These are phyloP conservation scores for Prietella phreatophila DNA, from an alignment of 2,113 vertebrate genomes.

Conservation along the genomic window DNA sequence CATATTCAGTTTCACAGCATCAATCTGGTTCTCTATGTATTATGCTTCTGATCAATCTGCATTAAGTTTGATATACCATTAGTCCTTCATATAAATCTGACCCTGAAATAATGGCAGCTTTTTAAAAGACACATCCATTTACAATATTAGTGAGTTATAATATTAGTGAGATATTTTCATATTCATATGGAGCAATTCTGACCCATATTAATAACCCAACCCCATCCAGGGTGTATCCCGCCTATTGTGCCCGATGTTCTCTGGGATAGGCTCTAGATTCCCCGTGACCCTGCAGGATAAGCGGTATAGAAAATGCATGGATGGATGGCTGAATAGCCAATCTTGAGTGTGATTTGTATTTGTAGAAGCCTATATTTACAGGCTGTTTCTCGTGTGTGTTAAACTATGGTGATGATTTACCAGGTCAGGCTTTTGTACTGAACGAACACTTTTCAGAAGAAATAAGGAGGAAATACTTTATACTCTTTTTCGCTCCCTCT, in stretches of 20 bases:
- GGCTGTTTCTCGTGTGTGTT: constrained; percentile 67
- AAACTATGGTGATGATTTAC: constrained; percentile 73
- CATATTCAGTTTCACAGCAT: background rate
- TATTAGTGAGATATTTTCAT: no score
- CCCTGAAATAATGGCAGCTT: background rate
- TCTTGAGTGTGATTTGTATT: constrained; percentile 53
- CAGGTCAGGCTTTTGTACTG: constrained; percentile 85
- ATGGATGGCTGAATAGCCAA: no score
- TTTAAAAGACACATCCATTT: background rate
- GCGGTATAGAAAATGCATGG: no score
- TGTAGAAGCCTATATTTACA: constrained; percentile 43
- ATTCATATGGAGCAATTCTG: background rate
- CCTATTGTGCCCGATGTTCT: no score
- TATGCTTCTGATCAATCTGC: background rate
- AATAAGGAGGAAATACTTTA: constrained; percentile 84
- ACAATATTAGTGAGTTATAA: background rate
- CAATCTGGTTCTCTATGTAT: background rate
- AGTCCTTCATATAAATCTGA: background rate
- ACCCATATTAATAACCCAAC: background rate
- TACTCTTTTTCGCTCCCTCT: constrained; percentile 25
- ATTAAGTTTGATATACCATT: background rate
- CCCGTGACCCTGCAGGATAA: no score
- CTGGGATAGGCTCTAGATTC: no score
- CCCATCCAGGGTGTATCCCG: no score
- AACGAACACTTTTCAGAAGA: constrained; percentile 84